phyloP scores from a whole-genome alignment of 2,888 invertebrate species.

The Ditylenchus weischeri region DNA sequence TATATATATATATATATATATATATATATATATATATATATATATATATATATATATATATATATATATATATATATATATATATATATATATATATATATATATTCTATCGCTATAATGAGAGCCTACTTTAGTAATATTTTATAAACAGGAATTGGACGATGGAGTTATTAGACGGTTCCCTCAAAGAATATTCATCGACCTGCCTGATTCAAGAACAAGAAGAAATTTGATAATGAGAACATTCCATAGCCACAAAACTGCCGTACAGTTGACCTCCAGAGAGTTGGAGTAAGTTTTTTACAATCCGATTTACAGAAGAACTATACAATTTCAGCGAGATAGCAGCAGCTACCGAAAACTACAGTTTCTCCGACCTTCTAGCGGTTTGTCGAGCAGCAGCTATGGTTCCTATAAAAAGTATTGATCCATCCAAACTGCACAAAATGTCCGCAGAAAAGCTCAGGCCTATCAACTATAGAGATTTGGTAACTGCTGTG shows the following conservation, averaged over 20 bases:
- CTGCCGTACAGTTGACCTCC: constrained; percentile 9
- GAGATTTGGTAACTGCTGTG: constrained; percentile 84
- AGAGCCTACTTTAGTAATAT: too few species aligned
- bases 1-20: too few species aligned
- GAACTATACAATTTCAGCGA: constrained; percentile 31
- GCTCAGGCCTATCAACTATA: constrained; percentile 32
- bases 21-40: too few species aligned
- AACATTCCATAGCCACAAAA: constrained; percentile 26
- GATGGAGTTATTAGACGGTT: constrained; percentile 91
- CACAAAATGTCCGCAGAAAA: constrained; percentile 25
- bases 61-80: too few species aligned
- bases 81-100: too few species aligned
- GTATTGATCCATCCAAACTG: constrained; percentile 24
- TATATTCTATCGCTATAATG: too few species aligned
- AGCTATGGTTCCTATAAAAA: constrained; percentile 86
- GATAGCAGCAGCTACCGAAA: constrained; percentile 73
- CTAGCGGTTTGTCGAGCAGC: constrained; percentile 94
- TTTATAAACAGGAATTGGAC: constrained; percentile 74
- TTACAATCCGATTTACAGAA: background rate
- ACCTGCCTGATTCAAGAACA: constrained; percentile 81
- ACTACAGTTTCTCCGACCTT: constrained; percentile 94
- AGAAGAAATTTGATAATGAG: constrained; percentile 66
- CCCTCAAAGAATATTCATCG: constrained; percentile 90
- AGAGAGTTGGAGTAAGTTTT: constrained; percentile 19
- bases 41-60: too few species aligned